Evolutionary conservation across 2,797 vertebrate species (phyloP), one percentile per base, ranked within the genome.

Genomic region (Leucoraja ocellata): DNA sequence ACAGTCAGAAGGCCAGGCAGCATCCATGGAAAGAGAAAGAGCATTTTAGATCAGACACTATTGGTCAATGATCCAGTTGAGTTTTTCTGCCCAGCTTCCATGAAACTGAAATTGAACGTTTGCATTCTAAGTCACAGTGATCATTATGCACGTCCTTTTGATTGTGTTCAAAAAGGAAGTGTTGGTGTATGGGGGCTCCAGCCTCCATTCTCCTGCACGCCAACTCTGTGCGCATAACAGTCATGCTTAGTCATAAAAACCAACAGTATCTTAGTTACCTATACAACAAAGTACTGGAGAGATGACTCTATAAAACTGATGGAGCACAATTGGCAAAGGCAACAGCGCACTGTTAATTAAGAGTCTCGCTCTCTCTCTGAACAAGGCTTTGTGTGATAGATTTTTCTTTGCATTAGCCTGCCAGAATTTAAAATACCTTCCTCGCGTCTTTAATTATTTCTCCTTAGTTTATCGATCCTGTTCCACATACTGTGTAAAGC

Each of bases 331-430:
- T 92, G 90, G 32, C 46, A 54, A 71, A 28, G 46, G 39, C 11
- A 54, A 92, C 5, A 76, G 71, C 76, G 68, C 5, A 8, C 11
- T 76, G 46, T 74, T 92, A 92, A 92, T 92, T 76, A 74, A 92
- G 11, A 23, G 36, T 54, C 68, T 92, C 71, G 76, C 36, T 76
- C 65, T 10, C 71, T 73, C 71, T 92, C 21, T 76, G 36, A 92
- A 74, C 90, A 92, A 76, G 71, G 71, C 68, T 54, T 92, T 76
- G 58, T 88, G 84, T 88, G 84, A 88, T 88, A 88, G n/a, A 88
- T 88, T 88, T 88, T 68, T 32, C 84, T 36, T 16, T 88, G 84
- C 84, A 36, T 88, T 88, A 36, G n/a, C 84, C 61, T 65, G 84
- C 61, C 16, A 3, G 84, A 88, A 88, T 88, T 88, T 88, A 32